phyloP scores from a whole-genome alignment of 2,113 vertebrate genomes.

The Falcunculus frontatus region DNA sequence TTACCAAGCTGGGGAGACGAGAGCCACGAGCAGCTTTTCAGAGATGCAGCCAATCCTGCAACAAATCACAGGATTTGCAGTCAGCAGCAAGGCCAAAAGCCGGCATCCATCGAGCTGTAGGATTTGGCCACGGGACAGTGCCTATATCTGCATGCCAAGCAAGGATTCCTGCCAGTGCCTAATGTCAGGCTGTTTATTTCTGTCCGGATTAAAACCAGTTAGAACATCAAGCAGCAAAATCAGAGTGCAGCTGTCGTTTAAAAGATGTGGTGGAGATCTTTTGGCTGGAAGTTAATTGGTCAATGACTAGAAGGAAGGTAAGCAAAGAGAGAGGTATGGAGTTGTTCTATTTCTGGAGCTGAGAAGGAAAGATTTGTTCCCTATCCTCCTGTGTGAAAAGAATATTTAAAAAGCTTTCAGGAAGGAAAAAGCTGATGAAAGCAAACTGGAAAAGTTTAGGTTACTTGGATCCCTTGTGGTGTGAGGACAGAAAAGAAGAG shows the following conservation, averaged over 20 bases:
- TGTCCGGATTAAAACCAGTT: neutral
- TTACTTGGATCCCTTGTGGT: neutral
- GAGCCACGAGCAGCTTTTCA: neutral
- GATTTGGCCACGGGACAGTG: neutral
- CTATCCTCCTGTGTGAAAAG: neutral
- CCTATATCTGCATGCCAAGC: neutral
- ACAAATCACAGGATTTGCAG: constrained; percentile 41
- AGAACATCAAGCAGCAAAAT: constrained; percentile 12
- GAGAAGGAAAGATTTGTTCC: neutral
- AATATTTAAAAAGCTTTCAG: neutral
- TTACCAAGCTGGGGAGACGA: constrained; percentile 28
- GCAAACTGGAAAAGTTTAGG: neutral
- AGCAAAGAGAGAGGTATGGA: neutral
- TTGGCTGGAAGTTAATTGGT: neutral
- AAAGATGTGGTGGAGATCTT: neutral
- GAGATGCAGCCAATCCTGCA: constrained; percentile 34
- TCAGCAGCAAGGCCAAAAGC: constrained; percentile 18
- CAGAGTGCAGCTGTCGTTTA: neutral
- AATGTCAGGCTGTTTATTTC: neutral
- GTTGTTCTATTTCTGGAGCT: neutral
- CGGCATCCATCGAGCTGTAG: neutral
- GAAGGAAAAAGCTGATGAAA: neutral
- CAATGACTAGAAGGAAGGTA: neutral
- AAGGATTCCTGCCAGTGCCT: constrained; percentile 9
- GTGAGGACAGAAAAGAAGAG: neutral